These are phyloP conservation scores for Mythimna lalbum DNA, from an alignment of 2,888 invertebrate species.

Conservation along the genomic window DNA sequence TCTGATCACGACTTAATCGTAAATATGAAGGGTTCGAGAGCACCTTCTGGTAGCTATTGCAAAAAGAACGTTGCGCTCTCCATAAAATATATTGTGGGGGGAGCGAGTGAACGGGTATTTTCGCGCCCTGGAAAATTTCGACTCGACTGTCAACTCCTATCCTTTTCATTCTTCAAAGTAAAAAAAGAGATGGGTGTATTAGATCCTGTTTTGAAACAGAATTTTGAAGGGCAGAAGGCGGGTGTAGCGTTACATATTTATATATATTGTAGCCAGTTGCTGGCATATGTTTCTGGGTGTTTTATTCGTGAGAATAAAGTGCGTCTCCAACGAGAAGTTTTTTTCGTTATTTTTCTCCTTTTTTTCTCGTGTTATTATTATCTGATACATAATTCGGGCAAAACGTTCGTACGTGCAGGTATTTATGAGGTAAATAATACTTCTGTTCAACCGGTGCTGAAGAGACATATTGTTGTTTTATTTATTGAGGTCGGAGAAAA, in stretches of 20 bases:
- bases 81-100: conserved; percentile 88
- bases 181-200: conserved; percentile 50
- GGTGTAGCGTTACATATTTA: conserved; percentile 80
- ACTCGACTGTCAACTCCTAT: conserved; percentile 55
- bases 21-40: conserved; percentile 89
- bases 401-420: conserved; percentile 65
- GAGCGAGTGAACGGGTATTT: conserved; percentile 60
- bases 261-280: conserved; percentile 82
- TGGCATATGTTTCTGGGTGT: conserved; percentile 86
- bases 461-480: conserved; percentile 59
- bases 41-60: conserved; percentile 90
- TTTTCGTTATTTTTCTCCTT: conserved; percentile 65
- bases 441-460: conserved; percentile 57
- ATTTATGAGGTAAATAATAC: conserved; percentile 68
- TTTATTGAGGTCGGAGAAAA: conserved; percentile 59
- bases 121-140: conserved; percentile 32
- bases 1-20: conserved; percentile 90
- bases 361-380: conserved; percentile 72
- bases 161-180: conserved; percentile 45
- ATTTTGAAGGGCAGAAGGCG: conserved; percentile 34
- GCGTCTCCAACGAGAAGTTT: conserved; percentile 70
- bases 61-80: conserved; percentile 88
- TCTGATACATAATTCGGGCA: conserved; percentile 65
- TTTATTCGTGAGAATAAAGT: conserved; percentile 85
- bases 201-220: conserved; percentile 11